These are phyloP conservation scores for Ischnura elegans DNA, from an alignment of 2,888 invertebrate genomes.

Conservation along the genomic window DNA sequence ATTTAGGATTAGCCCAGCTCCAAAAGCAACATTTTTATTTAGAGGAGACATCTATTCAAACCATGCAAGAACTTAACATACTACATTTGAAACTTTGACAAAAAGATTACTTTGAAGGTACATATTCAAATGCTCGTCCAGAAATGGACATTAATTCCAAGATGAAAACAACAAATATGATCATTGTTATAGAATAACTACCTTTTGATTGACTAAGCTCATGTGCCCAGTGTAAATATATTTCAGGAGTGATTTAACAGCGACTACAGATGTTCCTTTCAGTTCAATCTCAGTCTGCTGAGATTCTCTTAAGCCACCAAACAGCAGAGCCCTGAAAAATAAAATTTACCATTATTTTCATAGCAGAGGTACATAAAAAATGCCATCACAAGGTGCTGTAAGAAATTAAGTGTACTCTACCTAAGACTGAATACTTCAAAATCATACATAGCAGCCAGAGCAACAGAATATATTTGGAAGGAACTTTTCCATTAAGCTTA, in stretches of 20 bases:
- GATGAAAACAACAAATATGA: not conserved
- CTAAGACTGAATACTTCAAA: too few species aligned
- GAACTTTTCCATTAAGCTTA: too few species aligned
- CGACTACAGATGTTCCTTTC: constrained; percentile 89
- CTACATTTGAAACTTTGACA: not conserved
- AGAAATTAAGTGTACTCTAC: too few species aligned
- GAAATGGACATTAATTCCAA: not conserved
- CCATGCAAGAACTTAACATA: too few species aligned
- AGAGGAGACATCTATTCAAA: too few species aligned
- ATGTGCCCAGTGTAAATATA: constrained; percentile 96
- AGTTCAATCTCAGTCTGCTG: constrained; percentile 90
- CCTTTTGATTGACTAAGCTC: constrained; percentile 82
- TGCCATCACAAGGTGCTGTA: too few species aligned
- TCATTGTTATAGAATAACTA: constrained; percentile 73
- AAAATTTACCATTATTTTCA: not conserved
- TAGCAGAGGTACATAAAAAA: not conserved
- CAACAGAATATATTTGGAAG: too few species aligned
- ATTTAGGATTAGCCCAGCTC: too few species aligned
- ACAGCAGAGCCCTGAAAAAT: constrained; percentile 80
- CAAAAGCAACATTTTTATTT: too few species aligned
- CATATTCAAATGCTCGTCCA: too few species aligned
- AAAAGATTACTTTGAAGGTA: not conserved
- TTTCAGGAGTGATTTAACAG: constrained; percentile 93
- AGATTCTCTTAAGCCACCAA: constrained; percentile 83
- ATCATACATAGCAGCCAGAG: too few species aligned